phyloP scores from a whole-genome alignment of 2,888 invertebrate species.

The Antitype chi region DNA sequence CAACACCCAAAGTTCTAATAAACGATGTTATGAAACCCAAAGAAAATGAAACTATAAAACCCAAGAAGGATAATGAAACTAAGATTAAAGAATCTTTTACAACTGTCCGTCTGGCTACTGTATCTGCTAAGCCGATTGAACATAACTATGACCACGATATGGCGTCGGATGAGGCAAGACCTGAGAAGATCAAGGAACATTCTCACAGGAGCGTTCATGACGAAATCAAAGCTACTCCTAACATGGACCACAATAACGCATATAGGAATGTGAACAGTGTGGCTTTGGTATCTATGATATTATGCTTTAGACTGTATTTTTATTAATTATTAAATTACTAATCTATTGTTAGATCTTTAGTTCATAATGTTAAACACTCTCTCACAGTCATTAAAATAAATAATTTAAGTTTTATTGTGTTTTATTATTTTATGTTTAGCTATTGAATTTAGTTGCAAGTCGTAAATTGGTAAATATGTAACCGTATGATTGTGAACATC shows the following conservation, averaged over 20 bases:
- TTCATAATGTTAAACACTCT: slow-evolving; percentile 75
- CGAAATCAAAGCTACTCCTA: slow-evolving; percentile 59
- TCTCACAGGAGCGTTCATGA: slow-evolving; percentile 80
- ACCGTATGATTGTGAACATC: neutral
- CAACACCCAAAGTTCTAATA: slow-evolving; percentile 8
- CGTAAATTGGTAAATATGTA: too few relatives aligned
- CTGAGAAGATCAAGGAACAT: slow-evolving; percentile 78
- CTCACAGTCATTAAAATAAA: slow-evolving; percentile 88
- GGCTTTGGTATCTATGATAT: slow-evolving; percentile 67
- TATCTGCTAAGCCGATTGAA: slow-evolving; percentile 84
- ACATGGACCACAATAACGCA: slow-evolving; percentile 68
- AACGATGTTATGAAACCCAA: slow-evolving; percentile 24
- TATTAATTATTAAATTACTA: slow-evolving; percentile 72
- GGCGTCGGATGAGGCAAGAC: slow-evolving; percentile 86
- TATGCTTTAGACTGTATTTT: slow-evolving; percentile 74
- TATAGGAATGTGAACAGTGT: slow-evolving; percentile 68
- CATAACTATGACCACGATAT: slow-evolving; percentile 79
- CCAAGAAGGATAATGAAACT: slow-evolving; percentile 58
- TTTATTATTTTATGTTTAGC: slow-evolving; percentile 24
- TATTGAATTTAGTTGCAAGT: neutral
- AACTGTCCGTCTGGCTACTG: slow-evolving; percentile 84
- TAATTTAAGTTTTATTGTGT: slow-evolving; percentile 71
- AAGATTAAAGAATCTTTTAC: slow-evolving; percentile 73
- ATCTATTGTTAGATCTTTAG: slow-evolving; percentile 66
- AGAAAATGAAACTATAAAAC: slow-evolving; percentile 42